Evolutionary conservation across 2,888 invertebrate genomes (phyloP).

Genomic region (Dasysyrphus tricinctus): DNA sequence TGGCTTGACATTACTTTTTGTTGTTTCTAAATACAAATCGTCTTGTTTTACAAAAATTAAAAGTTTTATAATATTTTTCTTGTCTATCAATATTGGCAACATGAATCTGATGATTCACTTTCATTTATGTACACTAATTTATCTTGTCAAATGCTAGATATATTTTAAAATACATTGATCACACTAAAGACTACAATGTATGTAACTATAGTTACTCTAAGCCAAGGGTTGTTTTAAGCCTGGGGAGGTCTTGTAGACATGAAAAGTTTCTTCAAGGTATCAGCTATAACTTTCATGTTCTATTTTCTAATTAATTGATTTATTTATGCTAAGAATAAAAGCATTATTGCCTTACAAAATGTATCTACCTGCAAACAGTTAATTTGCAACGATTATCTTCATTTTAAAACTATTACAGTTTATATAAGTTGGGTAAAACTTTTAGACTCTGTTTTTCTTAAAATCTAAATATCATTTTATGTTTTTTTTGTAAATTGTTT

Average conservation of each 20-base stretch:
- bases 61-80: conserved; percentile 72
- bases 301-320: conserved; percentile 53
- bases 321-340: conserved; percentile 57
- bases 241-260: conserved; percentile 57
- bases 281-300: conserved; percentile 68
- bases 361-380: conserved; percentile 53
- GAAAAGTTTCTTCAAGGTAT: conserved; percentile 74
- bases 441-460: conserved; percentile 65
- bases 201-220: conserved; percentile 45
- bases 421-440: conserved; percentile 63
- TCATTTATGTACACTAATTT: conserved; percentile 72
- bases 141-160: conserved; percentile 58
- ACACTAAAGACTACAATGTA: conserved; percentile 58
- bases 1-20: conserved; percentile 74
- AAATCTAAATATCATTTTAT: conserved; percentile 55
- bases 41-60: conserved; percentile 67
- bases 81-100: conserved; percentile 75
- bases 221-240: conserved; percentile 63
- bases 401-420: conserved; percentile 57
- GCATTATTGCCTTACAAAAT: conserved; percentile 65
- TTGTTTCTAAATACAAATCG: conserved; percentile 66
- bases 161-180: conserved; percentile 60
- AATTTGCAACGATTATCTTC: conserved; percentile 61
- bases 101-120: conserved; percentile 72
- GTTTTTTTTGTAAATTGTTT: conserved; percentile 68